Evolutionary conservation across 2,888 invertebrate genomes (phyloP).

Genomic region (Phaedon cochleariae): DNA sequence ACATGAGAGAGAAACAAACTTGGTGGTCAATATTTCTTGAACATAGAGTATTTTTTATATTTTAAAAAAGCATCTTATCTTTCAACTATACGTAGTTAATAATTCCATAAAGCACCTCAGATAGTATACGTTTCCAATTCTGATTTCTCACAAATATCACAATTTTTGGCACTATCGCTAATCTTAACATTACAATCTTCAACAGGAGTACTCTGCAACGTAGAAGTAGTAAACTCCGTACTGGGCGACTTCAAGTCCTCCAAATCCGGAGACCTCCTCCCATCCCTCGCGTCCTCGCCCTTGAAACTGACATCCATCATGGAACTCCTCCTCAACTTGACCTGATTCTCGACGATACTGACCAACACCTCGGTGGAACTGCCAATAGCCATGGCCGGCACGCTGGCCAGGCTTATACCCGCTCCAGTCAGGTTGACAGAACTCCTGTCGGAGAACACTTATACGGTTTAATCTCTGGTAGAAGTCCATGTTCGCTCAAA

Average conservation of each 20-base stretch:
- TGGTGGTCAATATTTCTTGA: no score
- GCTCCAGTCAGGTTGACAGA: conserved; percentile 52
- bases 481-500: no score
- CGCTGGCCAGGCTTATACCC: conserved; percentile 51
- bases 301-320: conserved; percentile 39
- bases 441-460: conserved; percentile 29
- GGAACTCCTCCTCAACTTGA: conserved; percentile 51
- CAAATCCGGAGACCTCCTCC: conserved; percentile 48
- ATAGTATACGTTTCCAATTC: conserved; percentile 32
- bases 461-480: no score
- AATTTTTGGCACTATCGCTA: conserved; percentile 32
- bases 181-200: conserved; percentile 24
- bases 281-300: conserved; percentile 23
- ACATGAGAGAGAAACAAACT: no score
- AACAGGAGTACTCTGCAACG: conserved; percentile 1
- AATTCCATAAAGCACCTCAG: no score
- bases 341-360: conserved; percentile 58
- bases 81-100: no score
- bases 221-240: conserved; percentile 52
- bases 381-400: conserved; percentile 58
- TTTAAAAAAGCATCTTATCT: no score
- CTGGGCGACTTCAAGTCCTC: conserved; percentile 54
- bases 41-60: no score
- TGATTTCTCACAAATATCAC: conserved; percentile 30
- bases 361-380: conserved; percentile 58